Conservation (phyloP, 2,113 vertebrate species). For the Cairina moschata region DNA sequence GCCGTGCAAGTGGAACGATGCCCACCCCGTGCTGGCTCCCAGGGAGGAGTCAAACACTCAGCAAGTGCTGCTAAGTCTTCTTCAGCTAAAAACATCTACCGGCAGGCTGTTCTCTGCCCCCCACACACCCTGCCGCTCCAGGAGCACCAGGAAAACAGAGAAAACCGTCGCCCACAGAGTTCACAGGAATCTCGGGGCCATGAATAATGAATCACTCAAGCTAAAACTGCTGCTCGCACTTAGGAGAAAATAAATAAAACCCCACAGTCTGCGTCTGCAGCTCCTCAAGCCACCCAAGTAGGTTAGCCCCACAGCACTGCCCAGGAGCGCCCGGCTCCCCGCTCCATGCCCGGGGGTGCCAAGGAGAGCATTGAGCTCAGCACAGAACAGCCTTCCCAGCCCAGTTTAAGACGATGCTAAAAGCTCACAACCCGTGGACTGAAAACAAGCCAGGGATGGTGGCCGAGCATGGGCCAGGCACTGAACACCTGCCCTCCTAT, state of each 20-base stretch:
- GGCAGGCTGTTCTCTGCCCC: background rate
- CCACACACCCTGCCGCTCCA: background rate
- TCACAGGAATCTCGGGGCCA: background rate
- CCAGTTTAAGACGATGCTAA: background rate
- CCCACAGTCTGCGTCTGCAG: background rate
- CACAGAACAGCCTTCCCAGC: background rate
- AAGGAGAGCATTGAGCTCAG: background rate
- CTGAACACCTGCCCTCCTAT: background rate
- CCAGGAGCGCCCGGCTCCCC: background rate
- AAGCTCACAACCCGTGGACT: background rate
- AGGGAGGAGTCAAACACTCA: background rate
- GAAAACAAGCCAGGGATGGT: fast-evolving
- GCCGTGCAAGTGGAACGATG: background rate
- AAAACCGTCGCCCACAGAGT: background rate
- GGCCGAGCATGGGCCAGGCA: background rate
- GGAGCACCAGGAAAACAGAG: background rate
- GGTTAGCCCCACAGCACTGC: background rate
- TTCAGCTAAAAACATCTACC: background rate
- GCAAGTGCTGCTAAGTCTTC: background rate
- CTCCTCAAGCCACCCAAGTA: background rate
- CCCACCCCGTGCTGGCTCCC: background rate
- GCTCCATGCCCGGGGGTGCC: background rate
- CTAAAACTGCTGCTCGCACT: background rate
- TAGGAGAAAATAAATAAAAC: background rate
- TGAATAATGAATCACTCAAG: background rate